Percentiles rank a stretch among this genome's conserved stretches.
These are phyloP conservation scores for Rhyzopertha dominica DNA, from an alignment of 1,140 invertebrate species.

Conservation along the genomic window DNA sequence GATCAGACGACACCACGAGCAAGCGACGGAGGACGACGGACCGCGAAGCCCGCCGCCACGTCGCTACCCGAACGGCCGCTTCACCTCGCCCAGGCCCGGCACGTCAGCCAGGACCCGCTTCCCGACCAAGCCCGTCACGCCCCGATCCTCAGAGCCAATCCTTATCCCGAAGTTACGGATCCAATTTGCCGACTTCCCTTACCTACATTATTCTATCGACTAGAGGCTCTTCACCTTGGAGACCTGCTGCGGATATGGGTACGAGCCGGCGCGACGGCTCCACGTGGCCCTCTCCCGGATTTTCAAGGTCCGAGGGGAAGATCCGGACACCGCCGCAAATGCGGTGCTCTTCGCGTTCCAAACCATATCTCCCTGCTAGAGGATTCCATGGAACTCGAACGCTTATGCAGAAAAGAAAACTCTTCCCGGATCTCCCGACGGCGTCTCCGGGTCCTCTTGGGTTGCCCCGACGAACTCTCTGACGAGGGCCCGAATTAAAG, in stretches of 20 bases:
- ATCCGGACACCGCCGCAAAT: slow-evolving; percentile 58
- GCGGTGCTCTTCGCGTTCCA: slow-evolving; percentile 66
- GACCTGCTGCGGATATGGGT: slow-evolving; percentile 78
- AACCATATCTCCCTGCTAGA: slow-evolving; percentile 62
- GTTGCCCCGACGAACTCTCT: slow-evolving; percentile 58
- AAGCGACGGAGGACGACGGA: slow-evolving; percentile 12
- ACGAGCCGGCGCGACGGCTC: slow-evolving; percentile 61
- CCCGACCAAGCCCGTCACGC: slow-evolving; percentile 54
- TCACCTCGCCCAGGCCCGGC: slow-evolving; percentile 38
- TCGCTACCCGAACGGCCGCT: slow-evolving; percentile 11
- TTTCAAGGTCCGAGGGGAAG: slow-evolving; percentile 62
- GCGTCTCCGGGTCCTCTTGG: slow-evolving; percentile 65
- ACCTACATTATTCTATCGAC: slow-evolving; percentile 86
- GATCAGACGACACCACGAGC: slow-evolving; percentile 22
- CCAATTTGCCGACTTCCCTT: slow-evolving; percentile 76
- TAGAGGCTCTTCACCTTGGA: slow-evolving; percentile 87
- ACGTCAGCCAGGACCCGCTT: slow-evolving; percentile 42
- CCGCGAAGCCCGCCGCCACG: slow-evolving; percentile 12
- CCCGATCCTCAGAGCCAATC: slow-evolving; percentile 67
- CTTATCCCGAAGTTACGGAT: slow-evolving; percentile 78
- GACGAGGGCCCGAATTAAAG: slow-evolving; percentile 57
- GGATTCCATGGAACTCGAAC: slow-evolving; percentile 66
- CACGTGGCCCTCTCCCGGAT: slow-evolving; percentile 66
- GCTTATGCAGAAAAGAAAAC: slow-evolving; percentile 77
- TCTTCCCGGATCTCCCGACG: slow-evolving; percentile 68